phyloP scores from a whole-genome alignment of 2,888 invertebrate species.

The Lepidocyrtinus sp. region DNA sequence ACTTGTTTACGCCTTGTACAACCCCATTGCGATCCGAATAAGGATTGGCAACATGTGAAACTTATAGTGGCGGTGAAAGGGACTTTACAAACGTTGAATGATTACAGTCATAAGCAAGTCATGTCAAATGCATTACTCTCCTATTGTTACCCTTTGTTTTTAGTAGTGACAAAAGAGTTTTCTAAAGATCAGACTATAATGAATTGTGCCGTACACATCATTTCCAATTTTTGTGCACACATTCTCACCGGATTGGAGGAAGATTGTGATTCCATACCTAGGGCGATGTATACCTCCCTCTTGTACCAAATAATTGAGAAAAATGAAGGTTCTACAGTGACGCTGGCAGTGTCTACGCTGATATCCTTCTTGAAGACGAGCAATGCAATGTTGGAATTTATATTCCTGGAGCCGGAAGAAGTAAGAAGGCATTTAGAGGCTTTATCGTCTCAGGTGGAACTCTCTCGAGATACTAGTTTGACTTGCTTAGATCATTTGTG shows the following conservation, averaged over 20 bases:
- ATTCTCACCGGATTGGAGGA: slow-evolving; percentile 79
- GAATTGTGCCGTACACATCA: slow-evolving; percentile 78
- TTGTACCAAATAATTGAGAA: slow-evolving; percentile 81
- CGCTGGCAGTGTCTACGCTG: slow-evolving; percentile 80
- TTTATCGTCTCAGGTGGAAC: slow-evolving; percentile 80
- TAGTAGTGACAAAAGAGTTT: slow-evolving; percentile 69
- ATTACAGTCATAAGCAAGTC: slow-evolving; percentile 56
- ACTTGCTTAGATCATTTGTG: slow-evolving; percentile 36
- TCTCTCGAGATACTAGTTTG: slow-evolving; percentile 86
- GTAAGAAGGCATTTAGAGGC: slow-evolving; percentile 83
- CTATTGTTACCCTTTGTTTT: slow-evolving; percentile 83
- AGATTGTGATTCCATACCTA: slow-evolving; percentile 79
- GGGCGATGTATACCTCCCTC: slow-evolving; percentile 85
- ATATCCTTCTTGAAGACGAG: slow-evolving; percentile 80
- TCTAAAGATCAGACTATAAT: slow-evolving; percentile 75
- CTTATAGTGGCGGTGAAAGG: slow-evolving; percentile 79
- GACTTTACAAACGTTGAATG: slow-evolving; percentile 75
- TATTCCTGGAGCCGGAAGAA: slow-evolving; percentile 78
- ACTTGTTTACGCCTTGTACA: slow-evolving; percentile 83
- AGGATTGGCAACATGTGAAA: slow-evolving; percentile 83
- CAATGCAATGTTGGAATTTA: slow-evolving; percentile 73
- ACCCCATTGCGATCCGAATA: slow-evolving; percentile 85
- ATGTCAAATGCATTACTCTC: slow-evolving; percentile 75
- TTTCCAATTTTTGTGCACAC: slow-evolving; percentile 73
- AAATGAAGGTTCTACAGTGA: slow-evolving; percentile 81